Evolutionary conservation across 2,888 invertebrate genomes (phyloP).

Genomic region (Diabrotica balteata): DNA sequence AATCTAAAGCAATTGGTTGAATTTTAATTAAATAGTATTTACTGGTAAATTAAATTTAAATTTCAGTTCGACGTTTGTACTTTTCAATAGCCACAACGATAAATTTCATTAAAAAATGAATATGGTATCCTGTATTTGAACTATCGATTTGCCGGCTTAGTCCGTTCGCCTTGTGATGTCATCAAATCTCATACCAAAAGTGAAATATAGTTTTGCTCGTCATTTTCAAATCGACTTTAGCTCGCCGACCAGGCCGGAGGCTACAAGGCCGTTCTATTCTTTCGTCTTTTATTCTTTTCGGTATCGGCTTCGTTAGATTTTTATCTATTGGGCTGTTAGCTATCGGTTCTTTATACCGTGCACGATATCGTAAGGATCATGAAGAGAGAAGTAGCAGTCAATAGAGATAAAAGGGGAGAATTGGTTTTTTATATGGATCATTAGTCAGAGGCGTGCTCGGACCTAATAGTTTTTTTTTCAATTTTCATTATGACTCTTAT

Average conservation of each 20-base stretch:
- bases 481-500: constrained; percentile 1
- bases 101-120: too few relatives aligned
- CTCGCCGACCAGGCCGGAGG: constrained; percentile 6
- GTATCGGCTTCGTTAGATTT: constrained; percentile 22
- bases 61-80: too few relatives aligned
- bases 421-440: constrained; percentile 28
- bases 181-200: not conserved
- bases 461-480: constrained; percentile 2
- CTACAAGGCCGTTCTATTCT: constrained; percentile 18
- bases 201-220: not conserved
- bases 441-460: constrained; percentile 25
- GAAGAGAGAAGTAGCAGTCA: constrained; percentile 25
- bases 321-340: constrained; percentile 29
- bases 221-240: constrained; percentile 10
- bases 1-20: too few relatives aligned
- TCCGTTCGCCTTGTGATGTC: too few relatives aligned
- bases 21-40: too few relatives aligned
- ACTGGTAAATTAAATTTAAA: too few relatives aligned
- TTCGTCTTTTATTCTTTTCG: constrained; percentile 21
- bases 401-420: constrained; percentile 28
- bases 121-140: too few relatives aligned
- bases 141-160: too few relatives aligned
- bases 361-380: constrained; percentile 26
- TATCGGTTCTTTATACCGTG: constrained; percentile 33
- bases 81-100: too few relatives aligned